These are phyloP conservation scores for Eubasilissa splendida DNA, from an alignment of 2,888 invertebrate species.

Conservation along the genomic window DNA sequence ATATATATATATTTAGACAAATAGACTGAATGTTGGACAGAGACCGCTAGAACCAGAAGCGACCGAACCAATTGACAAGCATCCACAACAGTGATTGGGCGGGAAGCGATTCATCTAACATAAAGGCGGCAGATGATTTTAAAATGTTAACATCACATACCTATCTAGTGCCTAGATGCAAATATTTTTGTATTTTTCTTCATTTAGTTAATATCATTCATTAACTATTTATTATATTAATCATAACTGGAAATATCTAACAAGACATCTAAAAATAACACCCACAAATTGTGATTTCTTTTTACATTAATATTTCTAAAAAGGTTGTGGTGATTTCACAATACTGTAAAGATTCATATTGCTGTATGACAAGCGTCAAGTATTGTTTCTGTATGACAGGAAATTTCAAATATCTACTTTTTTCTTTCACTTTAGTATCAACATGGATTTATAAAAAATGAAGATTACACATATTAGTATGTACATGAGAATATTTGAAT, in stretches of 20 bases:
- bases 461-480: constrained; percentile 6
- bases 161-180: constrained; percentile 59
- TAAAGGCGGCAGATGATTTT: constrained; percentile 63
- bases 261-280: constrained; percentile 68
- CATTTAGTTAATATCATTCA: constrained; percentile 52
- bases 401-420: constrained; percentile 29
- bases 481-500: constrained; percentile 30
- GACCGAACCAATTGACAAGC: constrained; percentile 54
- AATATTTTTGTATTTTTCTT: constrained; percentile 57
- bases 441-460: constrained; percentile 18
- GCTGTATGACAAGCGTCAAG: constrained; percentile 61
- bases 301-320: constrained; percentile 58
- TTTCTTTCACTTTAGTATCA: constrained; percentile 22
- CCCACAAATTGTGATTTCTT: constrained; percentile 59
- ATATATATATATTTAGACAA: neutral
- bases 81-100: constrained; percentile 59
- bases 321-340: constrained; percentile 62
- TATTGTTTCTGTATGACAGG: constrained; percentile 1
- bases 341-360: constrained; percentile 68
- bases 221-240: constrained; percentile 45
- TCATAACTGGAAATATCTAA: constrained; percentile 65
- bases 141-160: constrained; percentile 58
- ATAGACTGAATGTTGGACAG: neutral
- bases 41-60: constrained; percentile 12
- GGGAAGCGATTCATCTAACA: constrained; percentile 63